Percentiles rank a stretch among this genome's conserved stretches.
phyloP scores from a whole-genome alignment of 2,113 vertebrate species.

The Sitta europaea region DNA sequence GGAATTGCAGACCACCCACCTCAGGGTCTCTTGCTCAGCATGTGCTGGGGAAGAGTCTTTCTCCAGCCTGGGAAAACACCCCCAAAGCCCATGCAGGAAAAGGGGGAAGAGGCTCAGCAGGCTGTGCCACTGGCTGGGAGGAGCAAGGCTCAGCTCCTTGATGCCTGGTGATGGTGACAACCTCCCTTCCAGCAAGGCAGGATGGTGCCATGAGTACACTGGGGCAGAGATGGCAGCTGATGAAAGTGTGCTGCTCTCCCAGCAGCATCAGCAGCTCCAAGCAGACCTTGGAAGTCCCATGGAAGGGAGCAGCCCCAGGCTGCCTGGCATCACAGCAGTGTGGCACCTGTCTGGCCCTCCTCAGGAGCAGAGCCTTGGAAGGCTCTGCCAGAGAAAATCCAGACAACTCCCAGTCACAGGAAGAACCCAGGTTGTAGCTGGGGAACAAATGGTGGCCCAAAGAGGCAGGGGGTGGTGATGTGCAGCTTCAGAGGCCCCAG shows the following conservation, averaged over 20 bases:
- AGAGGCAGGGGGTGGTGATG: not conserved
- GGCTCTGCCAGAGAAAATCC: not conserved
- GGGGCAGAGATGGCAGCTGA: fast-evolving
- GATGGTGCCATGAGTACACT: fast-evolving
- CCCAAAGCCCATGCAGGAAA: not conserved
- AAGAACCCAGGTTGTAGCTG: not conserved
- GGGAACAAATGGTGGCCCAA: not conserved
- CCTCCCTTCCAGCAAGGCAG: not conserved
- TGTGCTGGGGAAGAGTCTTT: not conserved
- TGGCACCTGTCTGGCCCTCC: not conserved
- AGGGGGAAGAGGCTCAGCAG: not conserved
- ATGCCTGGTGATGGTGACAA: not conserved
- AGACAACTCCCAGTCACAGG: not conserved
- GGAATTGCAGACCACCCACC: not conserved
- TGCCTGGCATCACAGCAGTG: fast-evolving
- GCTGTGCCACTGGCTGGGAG: not conserved
- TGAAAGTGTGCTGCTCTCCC: not conserved
- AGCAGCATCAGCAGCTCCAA: not conserved
- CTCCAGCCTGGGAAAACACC: not conserved
- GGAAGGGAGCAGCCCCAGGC: not conserved
- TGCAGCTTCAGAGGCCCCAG: not conserved
- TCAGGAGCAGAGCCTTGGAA: not conserved
- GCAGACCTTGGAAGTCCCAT: not conserved
- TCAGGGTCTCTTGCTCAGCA: not conserved
- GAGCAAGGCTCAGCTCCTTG: not conserved